Conservation (phyloP, 2,888 invertebrate genomes). For the Cosmorhoe ocellata region DNA sequence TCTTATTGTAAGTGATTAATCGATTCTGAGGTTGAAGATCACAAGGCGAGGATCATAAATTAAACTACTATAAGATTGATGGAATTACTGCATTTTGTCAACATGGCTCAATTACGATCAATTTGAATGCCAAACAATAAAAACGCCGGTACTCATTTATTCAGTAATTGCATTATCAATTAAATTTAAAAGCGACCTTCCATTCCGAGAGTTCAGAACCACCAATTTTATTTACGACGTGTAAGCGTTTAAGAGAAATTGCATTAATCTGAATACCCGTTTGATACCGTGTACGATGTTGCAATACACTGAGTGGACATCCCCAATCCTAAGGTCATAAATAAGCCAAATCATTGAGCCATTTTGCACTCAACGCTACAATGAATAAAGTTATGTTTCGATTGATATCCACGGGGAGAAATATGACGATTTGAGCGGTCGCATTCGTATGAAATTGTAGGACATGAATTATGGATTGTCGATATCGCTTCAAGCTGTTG, state of each 20-base stretch:
- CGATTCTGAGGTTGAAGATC: constrained; percentile 18
- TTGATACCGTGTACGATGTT: constrained; percentile 80
- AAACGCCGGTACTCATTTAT: constrained; percentile 42
- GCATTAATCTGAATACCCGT: constrained; percentile 82
- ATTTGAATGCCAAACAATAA: constrained; percentile 43
- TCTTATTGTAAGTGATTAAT: constrained; percentile 19
- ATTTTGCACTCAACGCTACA: constrained; percentile 45
- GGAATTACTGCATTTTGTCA: constrained; percentile 26
- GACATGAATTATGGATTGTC: constrained; percentile 83
- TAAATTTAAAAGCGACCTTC: constrained; percentile 69
- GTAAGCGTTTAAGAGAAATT: constrained; percentile 82
- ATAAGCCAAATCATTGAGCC: constrained; percentile 36
- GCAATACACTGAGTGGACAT: constrained; percentile 71
- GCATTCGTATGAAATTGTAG: constrained; percentile 79
- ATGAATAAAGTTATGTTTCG: constrained; percentile 57
- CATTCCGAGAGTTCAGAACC: constrained; percentile 61
- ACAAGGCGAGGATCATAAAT: constrained; percentile 11
- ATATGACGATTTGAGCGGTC: constrained; percentile 50
- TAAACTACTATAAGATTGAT: constrained; percentile 31
- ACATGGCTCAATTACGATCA: constrained; percentile 40
- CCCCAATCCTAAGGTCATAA: constrained; percentile 46
- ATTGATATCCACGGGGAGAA: constrained; percentile 41
- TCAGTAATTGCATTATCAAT: constrained; percentile 62
- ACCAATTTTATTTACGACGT: constrained; percentile 82
- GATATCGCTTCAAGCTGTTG: constrained; percentile 82